These are phyloP conservation scores for Clivina fossor DNA, from an alignment of 2,888 invertebrate species.

Conservation along the genomic window DNA sequence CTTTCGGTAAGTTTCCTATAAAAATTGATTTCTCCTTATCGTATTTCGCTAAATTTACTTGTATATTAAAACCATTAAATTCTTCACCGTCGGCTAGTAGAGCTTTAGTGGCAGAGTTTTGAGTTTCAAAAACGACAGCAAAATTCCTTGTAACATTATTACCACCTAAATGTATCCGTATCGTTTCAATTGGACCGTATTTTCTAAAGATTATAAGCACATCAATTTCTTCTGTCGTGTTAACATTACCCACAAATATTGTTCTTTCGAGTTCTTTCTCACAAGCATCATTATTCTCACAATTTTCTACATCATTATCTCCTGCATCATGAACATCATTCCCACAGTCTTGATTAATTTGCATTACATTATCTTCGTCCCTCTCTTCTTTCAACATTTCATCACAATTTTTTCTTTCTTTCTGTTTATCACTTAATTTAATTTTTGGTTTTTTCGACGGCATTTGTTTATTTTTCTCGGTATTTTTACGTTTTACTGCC, in stretches of 20 bases:
- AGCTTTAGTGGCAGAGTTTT: constrained; percentile 59
- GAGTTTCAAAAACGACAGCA: constrained; percentile 62
- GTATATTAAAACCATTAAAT: constrained; percentile 64
- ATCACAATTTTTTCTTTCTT: no score
- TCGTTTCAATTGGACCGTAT: constrained; percentile 68
- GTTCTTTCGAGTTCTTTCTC: constrained; percentile 63
- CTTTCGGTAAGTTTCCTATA: constrained; percentile 73
- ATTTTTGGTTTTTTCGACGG: no score
- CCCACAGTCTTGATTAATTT: no score
- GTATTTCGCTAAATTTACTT: constrained; percentile 61
- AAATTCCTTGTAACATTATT: constrained; percentile 64
- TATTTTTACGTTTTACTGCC: no score
- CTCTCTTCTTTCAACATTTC: no score
- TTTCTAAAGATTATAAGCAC: constrained; percentile 63
- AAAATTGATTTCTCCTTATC: constrained; percentile 69
- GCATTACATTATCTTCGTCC: no score
- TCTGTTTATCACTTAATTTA: no score
- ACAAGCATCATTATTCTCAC: no score
- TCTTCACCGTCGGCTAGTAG: constrained; percentile 66
- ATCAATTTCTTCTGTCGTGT: constrained; percentile 59
- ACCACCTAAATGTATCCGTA: constrained; percentile 68
- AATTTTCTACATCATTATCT: no score
- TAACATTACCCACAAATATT: constrained; percentile 77
- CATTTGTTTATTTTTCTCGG: no score
- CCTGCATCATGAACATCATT: no score